A percentile compares a stretch with the other conserved stretches of the same genome.
Evolutionary conservation across 2,888 invertebrate species (phyloP).

Genomic region (Caenorhabditis zanzibari): DNA sequence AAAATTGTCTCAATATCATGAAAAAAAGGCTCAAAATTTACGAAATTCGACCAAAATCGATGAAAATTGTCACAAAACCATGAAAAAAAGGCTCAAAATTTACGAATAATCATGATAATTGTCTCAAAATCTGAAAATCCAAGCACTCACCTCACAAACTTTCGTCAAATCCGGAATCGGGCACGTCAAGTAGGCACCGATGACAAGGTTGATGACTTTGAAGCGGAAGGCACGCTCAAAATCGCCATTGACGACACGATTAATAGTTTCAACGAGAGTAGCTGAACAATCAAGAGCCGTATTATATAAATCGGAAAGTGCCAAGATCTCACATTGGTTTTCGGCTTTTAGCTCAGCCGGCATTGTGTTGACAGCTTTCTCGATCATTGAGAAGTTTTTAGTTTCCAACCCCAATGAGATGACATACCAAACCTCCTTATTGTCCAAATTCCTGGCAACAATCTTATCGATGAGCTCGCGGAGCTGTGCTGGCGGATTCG

Average conservation of each 20-base stretch:
- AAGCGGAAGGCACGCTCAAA: conserved; percentile 95
- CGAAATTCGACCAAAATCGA: too few species aligned
- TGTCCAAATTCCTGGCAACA: conserved; percentile 61
- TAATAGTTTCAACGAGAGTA: conserved; percentile 96
- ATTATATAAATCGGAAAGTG: not conserved
- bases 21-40: too few species aligned
- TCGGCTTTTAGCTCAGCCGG: conserved; percentile 33
- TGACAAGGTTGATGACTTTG: conserved; percentile 92
- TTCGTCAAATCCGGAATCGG: conserved; percentile 54
- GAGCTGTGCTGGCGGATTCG: conserved; percentile 5
- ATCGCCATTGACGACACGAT: conserved; percentile 96
- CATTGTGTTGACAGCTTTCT: conserved; percentile 88
- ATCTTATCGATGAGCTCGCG: conserved; percentile 51
- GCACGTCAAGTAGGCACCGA: conserved; percentile 86
- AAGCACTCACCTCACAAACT: conserved; percentile 41
- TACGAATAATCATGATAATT: too few species aligned
- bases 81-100: not conserved
- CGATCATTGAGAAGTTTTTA: conserved; percentile 96
- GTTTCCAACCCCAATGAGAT: conserved; percentile 97
- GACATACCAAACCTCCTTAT: conserved; percentile 85
- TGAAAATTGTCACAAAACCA: too few species aligned
- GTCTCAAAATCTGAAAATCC: not conserved
- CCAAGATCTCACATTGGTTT: conserved; percentile 31
- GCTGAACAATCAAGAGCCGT: conserved; percentile 86
- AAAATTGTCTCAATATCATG: too few species aligned